Evolutionary conservation across 30 jellyfish, hydroid and myxozoan genomes (phyloP).

Genomic region (Nemopilema nomurai): DNA sequence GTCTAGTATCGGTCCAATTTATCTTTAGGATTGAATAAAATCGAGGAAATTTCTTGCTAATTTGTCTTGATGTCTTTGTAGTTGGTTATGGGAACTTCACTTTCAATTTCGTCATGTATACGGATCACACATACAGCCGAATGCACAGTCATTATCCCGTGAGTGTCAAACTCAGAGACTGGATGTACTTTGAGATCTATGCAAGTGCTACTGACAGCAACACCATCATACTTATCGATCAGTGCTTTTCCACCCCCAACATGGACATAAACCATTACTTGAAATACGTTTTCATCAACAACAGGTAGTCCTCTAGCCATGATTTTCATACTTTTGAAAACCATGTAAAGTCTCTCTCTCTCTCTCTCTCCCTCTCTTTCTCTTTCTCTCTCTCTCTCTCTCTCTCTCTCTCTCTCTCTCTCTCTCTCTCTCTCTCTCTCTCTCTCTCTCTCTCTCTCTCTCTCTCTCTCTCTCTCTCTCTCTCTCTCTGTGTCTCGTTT

Average conservation of each 20-base stretch:
- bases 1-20: too few relatives aligned
- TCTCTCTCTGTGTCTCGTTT: too few relatives aligned
- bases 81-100: slow-evolving; percentile 40
- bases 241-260: slow-evolving; percentile 35
- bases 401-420: too few relatives aligned
- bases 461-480: too few relatives aligned
- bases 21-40: too few relatives aligned
- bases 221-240: slow-evolving; percentile 18
- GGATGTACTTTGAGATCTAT: slow-evolving; percentile 29
- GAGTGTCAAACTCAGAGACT: slow-evolving; percentile 28
- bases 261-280: slow-evolving; percentile 27
- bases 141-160: slow-evolving; percentile 33
- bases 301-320: slow-evolving; percentile 2
- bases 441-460: too few relatives aligned
- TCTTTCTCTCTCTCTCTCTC: too few relatives aligned
- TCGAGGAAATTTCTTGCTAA: background rate
- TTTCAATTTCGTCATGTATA: slow-evolving; percentile 22
- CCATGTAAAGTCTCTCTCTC: too few relatives aligned
- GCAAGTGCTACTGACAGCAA: slow-evolving; percentile 9
- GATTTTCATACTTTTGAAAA: background rate
- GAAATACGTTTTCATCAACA: slow-evolving; percentile 13
- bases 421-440: too few relatives aligned
- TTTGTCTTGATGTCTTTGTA: background rate
- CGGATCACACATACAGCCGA: slow-evolving; percentile 3
- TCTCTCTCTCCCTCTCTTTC: too few relatives aligned